Evolutionary conservation across 2,797 vertebrate species (phyloP).

Genomic region (Manis crassicaudata): DNA sequence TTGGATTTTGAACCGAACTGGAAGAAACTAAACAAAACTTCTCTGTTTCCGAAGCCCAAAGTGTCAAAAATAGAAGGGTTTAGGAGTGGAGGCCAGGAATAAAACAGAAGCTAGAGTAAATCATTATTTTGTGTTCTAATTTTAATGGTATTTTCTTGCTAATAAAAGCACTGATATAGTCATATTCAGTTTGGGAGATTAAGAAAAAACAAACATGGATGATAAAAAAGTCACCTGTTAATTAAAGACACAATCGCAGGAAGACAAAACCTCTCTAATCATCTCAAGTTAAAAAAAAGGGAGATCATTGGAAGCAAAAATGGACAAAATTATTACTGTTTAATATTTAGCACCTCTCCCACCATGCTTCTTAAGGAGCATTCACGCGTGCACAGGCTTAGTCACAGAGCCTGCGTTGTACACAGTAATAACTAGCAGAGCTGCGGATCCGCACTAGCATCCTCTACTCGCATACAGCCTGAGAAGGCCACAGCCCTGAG

Average conservation of each 20-base stretch:
- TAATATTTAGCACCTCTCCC: background rate
- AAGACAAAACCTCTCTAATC: background rate
- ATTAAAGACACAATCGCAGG: background rate
- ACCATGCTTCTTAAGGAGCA: background rate
- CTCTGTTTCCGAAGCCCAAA: background rate
- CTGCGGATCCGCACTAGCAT: background rate
- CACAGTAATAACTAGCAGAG: background rate
- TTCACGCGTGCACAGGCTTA: background rate
- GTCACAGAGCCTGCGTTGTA: background rate
- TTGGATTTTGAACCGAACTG: conserved; percentile 43
- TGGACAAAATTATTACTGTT: background rate
- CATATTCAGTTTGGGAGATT: background rate
- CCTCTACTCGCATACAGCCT: background rate
- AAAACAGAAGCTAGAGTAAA: background rate
- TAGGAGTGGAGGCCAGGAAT: background rate
- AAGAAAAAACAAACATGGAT: background rate
- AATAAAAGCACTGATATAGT: background rate
- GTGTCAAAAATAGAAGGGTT: background rate
- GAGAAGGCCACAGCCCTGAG: background rate
- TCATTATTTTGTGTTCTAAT: background rate
- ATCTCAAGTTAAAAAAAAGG: background rate
- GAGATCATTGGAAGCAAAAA: background rate
- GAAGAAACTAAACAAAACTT: conserved; percentile 11
- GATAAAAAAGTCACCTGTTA: conserved; percentile 21
- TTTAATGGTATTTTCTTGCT: conserved; percentile 38